Percentiles rank a stretch among this genome's conserved stretches.
phyloP scores from a whole-genome alignment of 2,797 vertebrate genomes.

The Geotrypetes seraphini region DNA sequence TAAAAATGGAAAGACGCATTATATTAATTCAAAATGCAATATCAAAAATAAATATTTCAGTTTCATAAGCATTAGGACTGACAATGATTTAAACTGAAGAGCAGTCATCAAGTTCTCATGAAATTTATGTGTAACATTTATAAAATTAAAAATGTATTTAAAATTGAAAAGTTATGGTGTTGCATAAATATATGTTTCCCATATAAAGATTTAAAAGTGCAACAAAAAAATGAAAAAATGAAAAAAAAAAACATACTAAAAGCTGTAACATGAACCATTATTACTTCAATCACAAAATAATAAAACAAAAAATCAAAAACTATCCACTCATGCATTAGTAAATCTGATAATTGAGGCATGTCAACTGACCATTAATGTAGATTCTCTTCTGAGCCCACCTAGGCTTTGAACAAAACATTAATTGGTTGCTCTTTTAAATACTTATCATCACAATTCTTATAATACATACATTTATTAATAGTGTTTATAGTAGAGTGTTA shows the following conservation, averaged over 20 bases:
- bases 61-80: constrained; percentile 28
- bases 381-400: constrained; percentile 83
- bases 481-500: constrained; percentile 40
- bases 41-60: constrained; percentile 22
- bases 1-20: background rate
- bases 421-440: constrained; percentile 43
- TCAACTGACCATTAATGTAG: constrained; percentile 86
- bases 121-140: constrained; percentile 14
- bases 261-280: constrained; percentile 47
- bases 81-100: constrained; percentile 29
- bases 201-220: constrained; percentile 41
- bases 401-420: constrained; percentile 74
- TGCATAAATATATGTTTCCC: constrained; percentile 46
- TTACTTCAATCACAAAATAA: no score
- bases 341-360: constrained; percentile 60
- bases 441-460: constrained; percentile 49
- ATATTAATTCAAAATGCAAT: constrained; percentile 9
- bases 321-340: constrained; percentile 63
- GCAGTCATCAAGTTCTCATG: constrained; percentile 36
- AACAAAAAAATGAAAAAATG: constrained; percentile 50
- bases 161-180: constrained; percentile 32
- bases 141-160: constrained; percentile 19
- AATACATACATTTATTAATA: constrained; percentile 30
- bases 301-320: constrained; percentile 26
- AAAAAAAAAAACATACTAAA: constrained; percentile 46